phyloP scores from a whole-genome alignment of 2,888 invertebrate genomes.

The Tipula vernalis region DNA sequence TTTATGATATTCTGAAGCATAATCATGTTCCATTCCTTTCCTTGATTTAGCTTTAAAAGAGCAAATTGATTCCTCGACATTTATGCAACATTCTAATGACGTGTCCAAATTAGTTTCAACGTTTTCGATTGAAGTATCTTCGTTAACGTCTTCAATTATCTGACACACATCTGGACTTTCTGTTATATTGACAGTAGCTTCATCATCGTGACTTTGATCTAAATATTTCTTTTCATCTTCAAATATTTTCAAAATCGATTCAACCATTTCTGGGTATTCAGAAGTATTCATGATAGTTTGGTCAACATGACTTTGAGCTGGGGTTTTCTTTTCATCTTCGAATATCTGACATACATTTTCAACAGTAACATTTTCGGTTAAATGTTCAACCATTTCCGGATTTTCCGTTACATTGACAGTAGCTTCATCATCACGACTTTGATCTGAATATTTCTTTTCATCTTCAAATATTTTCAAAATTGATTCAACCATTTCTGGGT shows the following conservation, averaged over 20 bases:
- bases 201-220: too few relatives aligned
- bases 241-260: too few relatives aligned
- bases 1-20: neutral
- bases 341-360: too few relatives aligned
- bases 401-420: neutral
- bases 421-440: neutral
- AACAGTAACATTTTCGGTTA: neutral
- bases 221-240: too few relatives aligned
- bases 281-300: too few relatives aligned
- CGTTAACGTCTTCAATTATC: neutral
- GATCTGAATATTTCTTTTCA: too few relatives aligned
- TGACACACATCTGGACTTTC: neutral
- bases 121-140: neutral
- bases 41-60: neutral
- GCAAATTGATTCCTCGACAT: neutral
- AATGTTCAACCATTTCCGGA: neutral
- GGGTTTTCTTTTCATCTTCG: too few relatives aligned
- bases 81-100: neutral
- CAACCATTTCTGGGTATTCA: too few relatives aligned
- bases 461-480: too few relatives aligned
- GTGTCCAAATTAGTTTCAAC: neutral
- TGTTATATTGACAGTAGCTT: too few relatives aligned
- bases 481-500: too few relatives aligned
- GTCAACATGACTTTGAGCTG: too few relatives aligned
- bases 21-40: neutral